A percentile compares a stretch with the other conserved stretches of the same genome.
phyloP scores from a whole-genome alignment of 2,888 invertebrate genomes.

The Hoplodrina ambigua region DNA sequence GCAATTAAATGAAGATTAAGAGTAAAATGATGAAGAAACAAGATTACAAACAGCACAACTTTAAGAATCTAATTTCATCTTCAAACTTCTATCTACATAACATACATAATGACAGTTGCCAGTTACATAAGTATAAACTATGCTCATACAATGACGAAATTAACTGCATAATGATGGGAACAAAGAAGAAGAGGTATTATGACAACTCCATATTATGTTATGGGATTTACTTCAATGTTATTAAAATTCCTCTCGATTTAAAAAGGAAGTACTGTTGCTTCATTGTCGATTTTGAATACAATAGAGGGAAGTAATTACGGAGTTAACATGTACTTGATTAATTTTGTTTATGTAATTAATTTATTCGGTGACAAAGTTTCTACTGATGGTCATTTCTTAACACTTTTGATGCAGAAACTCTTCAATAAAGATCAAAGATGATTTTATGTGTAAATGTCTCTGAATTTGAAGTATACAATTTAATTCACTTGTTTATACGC shows the following conservation, averaged over 20 bases:
- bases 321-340: slow-evolving; percentile 22
- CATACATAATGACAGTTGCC: slow-evolving; percentile 25
- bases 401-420: not conserved
- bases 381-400: not conserved
- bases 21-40: not conserved
- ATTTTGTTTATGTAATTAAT: slow-evolving; percentile 8
- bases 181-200: slow-evolving; percentile 63
- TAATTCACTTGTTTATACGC: slow-evolving; percentile 24
- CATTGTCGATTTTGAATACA: slow-evolving; percentile 60
- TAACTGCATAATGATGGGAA: slow-evolving; percentile 71
- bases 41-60: not conserved
- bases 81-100: slow-evolving; percentile 1
- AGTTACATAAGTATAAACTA: slow-evolving; percentile 58
- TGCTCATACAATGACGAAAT: slow-evolving; percentile 71
- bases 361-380: not conserved
- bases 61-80: slow-evolving; percentile 21
- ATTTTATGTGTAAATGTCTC: not conserved
- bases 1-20: not conserved
- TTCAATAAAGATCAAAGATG: not conserved
- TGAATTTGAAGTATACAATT: slow-evolving; percentile 6
- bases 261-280: slow-evolving; percentile 55
- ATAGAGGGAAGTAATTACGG: slow-evolving; percentile 53
- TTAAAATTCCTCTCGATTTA: slow-evolving; percentile 67
- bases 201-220: slow-evolving; percentile 67
- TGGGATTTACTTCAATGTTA: slow-evolving; percentile 66